Conservation (phyloP, 2,113 vertebrate species). For the Labeo catla region DNA sequence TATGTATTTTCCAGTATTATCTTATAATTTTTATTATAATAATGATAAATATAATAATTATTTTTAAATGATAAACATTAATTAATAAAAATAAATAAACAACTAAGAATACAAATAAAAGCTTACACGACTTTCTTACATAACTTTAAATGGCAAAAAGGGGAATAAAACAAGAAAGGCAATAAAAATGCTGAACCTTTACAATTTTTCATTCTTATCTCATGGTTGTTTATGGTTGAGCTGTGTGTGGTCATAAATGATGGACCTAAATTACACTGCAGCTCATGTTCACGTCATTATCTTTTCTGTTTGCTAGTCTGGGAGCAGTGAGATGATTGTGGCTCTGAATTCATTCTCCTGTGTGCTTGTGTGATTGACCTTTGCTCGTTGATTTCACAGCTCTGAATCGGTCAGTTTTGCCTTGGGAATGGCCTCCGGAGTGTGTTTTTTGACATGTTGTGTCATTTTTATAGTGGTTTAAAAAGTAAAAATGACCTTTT, state of each 20-base stretch:
- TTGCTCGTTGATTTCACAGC: background rate
- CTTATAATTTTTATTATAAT: too few relatives aligned
- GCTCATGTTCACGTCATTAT: background rate
- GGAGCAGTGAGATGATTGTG: slow-evolving; percentile 4
- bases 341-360: background rate
- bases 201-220: background rate
- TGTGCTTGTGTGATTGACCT: background rate
- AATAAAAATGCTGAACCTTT: background rate
- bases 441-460: background rate
- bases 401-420: background rate
- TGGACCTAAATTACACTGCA: background rate
- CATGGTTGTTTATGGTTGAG: background rate
- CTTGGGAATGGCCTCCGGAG: background rate
- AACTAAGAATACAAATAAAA: too few relatives aligned
- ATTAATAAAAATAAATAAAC: too few relatives aligned
- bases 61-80: too few relatives aligned
- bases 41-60: too few relatives aligned
- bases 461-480: slow-evolving; percentile 4
- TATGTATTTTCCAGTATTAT: too few relatives aligned
- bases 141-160: background rate
- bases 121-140: background rate
- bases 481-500: background rate
- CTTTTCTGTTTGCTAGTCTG: background rate
- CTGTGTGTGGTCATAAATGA: background rate
- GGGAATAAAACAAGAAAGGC: background rate